Conservation (phyloP, 2,797 vertebrate species). For the Masticophis lateralis region DNA sequence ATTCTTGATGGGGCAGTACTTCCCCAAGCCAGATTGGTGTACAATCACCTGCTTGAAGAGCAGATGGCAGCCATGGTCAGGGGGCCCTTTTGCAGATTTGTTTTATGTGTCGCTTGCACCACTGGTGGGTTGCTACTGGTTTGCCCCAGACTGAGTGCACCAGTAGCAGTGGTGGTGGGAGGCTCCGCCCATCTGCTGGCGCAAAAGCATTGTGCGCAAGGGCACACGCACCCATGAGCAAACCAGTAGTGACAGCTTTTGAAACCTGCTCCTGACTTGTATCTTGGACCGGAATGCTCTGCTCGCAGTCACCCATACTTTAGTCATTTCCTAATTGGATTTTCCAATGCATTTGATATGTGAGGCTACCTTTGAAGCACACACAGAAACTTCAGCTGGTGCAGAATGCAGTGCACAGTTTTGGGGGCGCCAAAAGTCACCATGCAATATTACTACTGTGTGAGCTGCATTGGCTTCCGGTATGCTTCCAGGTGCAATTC, state of each 20-base stretch:
- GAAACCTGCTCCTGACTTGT: neutral
- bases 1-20: neutral
- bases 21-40: neutral
- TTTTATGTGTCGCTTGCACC: neutral
- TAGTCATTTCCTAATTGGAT: neutral
- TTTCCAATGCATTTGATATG: neutral
- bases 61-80: neutral
- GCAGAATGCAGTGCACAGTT: neutral
- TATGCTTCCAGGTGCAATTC: neutral
- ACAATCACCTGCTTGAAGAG: neutral
- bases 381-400: neutral
- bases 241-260: too few species aligned
- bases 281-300: neutral
- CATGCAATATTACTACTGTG: neutral
- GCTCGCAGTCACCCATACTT: neutral
- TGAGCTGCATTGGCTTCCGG: neutral
- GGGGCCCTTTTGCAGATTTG: neutral
- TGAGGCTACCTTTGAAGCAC: neutral
- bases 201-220: too few species aligned
- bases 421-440: neutral
- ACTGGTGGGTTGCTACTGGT: too few species aligned
- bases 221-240: too few species aligned
- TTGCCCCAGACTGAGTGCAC: too few species aligned
- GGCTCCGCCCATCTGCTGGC: too few species aligned
- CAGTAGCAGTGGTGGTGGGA: too few species aligned